phyloP scores from a whole-genome alignment of 2,113 vertebrate genomes.

The Pogona vitticeps region DNA sequence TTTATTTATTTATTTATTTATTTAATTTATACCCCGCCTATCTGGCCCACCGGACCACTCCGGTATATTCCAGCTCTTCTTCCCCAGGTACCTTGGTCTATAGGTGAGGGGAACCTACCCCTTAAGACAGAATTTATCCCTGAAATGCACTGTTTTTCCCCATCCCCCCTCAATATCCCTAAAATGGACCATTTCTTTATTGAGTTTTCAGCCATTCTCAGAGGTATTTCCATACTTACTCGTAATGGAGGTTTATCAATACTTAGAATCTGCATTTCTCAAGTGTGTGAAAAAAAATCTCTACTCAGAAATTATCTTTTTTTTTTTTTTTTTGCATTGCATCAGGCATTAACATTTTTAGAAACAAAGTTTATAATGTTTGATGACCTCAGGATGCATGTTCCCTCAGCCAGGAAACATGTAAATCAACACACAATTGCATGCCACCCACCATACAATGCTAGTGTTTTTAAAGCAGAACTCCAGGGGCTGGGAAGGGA shows the following conservation, averaged over 20 bases:
- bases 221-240: neutral
- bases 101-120: neutral
- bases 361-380: neutral
- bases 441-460: neutral
- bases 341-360: neutral
- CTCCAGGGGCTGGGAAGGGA: too few relatives aligned
- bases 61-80: neutral
- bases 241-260: neutral
- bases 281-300: neutral
- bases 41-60: too few relatives aligned
- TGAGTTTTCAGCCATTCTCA: neutral
- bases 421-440: neutral
- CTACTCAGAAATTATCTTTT: neutral
- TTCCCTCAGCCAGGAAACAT: neutral
- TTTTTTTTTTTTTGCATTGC: neutral
- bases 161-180: neutral
- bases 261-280: neutral
- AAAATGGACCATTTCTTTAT: neutral
- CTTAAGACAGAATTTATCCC: neutral
- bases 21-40: too few relatives aligned
- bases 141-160: neutral
- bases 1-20: too few relatives aligned
- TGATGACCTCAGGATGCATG: neutral
- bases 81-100: neutral
- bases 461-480: too few relatives aligned